phyloP scores from a whole-genome alignment of 2,797 vertebrate genomes.

The Natrix natrix region DNA sequence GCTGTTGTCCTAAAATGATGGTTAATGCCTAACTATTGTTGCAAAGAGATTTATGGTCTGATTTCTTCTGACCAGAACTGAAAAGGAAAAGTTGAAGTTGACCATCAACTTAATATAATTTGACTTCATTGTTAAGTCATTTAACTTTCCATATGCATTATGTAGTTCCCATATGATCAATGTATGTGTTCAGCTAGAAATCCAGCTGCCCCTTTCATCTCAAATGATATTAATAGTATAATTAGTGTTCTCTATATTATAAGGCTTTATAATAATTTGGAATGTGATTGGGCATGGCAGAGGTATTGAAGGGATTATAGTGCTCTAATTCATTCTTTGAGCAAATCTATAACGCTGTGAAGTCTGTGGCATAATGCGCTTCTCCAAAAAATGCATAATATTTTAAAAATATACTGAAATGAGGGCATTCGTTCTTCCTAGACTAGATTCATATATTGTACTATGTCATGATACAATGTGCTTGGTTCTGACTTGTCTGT shows the following conservation, averaged over 20 bases:
- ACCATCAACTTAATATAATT: neutral
- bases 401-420: neutral
- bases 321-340: neutral
- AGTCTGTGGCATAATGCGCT: neutral
- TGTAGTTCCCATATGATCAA: neutral
- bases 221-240: neutral
- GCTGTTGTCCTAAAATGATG: neutral
- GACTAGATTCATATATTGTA: neutral
- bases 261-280: neutral
- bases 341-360: neutral
- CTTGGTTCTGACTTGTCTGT: neutral
- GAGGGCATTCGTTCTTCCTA: neutral
- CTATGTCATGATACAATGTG: neutral
- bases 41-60: neutral
- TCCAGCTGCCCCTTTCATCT: neutral
- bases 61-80: neutral
- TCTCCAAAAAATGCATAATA: neutral
- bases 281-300: neutral
- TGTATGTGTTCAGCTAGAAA: neutral
- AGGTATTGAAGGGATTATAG: neutral
- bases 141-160: neutral
- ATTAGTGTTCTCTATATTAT: neutral
- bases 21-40: slow-evolving; percentile 9
- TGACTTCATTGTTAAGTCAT: neutral
- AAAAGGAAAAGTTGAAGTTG: neutral